Conservation (phyloP, 2,888 invertebrate species). For the Hyposoter dolosus region DNA sequence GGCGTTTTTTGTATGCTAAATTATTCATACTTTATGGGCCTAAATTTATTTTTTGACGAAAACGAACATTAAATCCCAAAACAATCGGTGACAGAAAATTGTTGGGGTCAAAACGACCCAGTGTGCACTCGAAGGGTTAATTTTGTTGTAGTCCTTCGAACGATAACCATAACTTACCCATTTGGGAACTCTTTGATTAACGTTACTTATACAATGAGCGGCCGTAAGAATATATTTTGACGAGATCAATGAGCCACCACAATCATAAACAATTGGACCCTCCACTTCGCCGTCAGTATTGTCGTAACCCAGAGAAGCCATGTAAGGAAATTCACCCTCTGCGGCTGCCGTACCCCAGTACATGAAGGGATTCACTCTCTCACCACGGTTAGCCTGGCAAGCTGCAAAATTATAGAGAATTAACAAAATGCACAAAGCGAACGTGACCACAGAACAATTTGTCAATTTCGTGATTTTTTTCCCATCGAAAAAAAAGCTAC, state of each 20-base stretch:
- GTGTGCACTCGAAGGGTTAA: too few species aligned
- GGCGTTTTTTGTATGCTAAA: too few species aligned
- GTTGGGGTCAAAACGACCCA: too few species aligned
- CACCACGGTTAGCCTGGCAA: constrained; percentile 69
- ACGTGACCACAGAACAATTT: background rate
- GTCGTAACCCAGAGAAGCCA: constrained; percentile 79
- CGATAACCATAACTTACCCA: constrained; percentile 71
- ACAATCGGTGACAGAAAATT: too few species aligned
- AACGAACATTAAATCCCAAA: too few species aligned
- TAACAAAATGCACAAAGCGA: background rate
- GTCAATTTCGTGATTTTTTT: background rate
- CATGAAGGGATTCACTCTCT: constrained; percentile 73
- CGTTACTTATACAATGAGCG: constrained; percentile 81
- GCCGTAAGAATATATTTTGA: constrained; percentile 78
- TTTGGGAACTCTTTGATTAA: constrained; percentile 74
- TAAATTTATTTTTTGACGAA: too few species aligned
- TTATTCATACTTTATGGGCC: too few species aligned
- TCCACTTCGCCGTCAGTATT: constrained; percentile 55
- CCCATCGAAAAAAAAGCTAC: too few species aligned
- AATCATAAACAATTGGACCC: constrained; percentile 73
- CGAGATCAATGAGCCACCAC: constrained; percentile 81
- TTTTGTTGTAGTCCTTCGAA: background rate
- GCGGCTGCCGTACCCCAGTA: constrained; percentile 72
- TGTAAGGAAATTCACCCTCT: constrained; percentile 78
- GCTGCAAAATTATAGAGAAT: constrained; percentile 70